Base-by-base conservation (phyloP, 1,140 invertebrate species). In the Parasteatoda tepidariorum region DNA sequence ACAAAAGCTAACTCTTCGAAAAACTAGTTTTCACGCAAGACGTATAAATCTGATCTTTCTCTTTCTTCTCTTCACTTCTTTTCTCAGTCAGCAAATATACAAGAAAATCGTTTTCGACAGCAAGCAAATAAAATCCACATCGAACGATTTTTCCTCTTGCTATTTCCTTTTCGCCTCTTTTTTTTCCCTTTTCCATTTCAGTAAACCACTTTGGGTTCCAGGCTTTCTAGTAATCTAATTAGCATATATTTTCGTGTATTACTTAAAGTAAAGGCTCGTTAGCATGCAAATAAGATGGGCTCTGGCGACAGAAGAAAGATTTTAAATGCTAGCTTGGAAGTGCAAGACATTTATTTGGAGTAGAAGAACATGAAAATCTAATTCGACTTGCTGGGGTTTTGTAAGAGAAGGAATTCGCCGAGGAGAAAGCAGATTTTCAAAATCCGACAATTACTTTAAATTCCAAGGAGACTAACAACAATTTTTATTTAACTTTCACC, bases 161-260 rank as follows among this genome's bases (percentile, higher is more conserved):
- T 9, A 48, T 18, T 48, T 18, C 41, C 7, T 18, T 9, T 9
- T 9, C 41, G 18, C 41, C 7, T 48, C 7, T 48, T n/a, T 48
- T 48, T 48, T 48, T 48, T 18, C 41, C 41, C 41, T 48, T 7
- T 18, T 48, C 41, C 41, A 18, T n/a, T n/a, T n/a, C n/a, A 7
- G 41, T 9, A 48, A 48, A 48, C 41, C 41, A 48, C 41, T 48
- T 48, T 48, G 18, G 41, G 7, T 48, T 48, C 7, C 41, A 18
- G 7, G 41, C 22, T 24, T n/a, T 24, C 6, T 22, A 61, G 57
- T 61, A 15, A 61, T 24, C 7, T 61, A 61, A 61, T 61, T 61
- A 61, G 57, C 57, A 61, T 61, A 61, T 61, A 61, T 61, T 61
- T 61, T 7, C 57, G 22, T 61, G 57, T 24, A 15, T 61, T 61